Conservation (phyloP, 2,888 invertebrate genomes). For the Tromatobia lineatoria region DNA sequence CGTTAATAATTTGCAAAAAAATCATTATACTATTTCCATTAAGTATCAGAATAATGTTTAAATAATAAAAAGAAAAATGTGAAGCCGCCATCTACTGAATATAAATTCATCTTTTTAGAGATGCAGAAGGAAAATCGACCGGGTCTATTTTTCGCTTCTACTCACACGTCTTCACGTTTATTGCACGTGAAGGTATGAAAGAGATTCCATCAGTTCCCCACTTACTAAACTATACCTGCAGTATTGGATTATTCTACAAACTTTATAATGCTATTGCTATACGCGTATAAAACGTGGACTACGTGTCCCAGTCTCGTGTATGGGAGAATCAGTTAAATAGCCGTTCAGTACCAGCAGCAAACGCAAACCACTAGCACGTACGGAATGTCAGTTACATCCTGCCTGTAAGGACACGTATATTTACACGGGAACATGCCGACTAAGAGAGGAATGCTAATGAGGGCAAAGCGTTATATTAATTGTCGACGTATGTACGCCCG, state of each 20-base stretch:
- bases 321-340: conserved; percentile 69
- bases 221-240: conserved; percentile 9
- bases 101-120: too few relatives aligned
- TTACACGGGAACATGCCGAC: conserved; percentile 74
- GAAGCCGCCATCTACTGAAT: too few relatives aligned
- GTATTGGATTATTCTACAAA: conserved; percentile 16
- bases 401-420: conserved; percentile 74
- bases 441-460: conserved; percentile 77
- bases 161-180: background rate
- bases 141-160: background rate
- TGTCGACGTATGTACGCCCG: conserved; percentile 52
- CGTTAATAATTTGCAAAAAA: too few relatives aligned
- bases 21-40: too few relatives aligned
- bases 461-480: conserved; percentile 74
- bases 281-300: background rate
- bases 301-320: background rate
- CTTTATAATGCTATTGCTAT: background rate
- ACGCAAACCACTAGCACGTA: conserved; percentile 48
- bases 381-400: conserved; percentile 80
- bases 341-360: conserved; percentile 30
- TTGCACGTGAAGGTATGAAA: conserved; percentile 30
- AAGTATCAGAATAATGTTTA: too few relatives aligned
- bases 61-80: too few relatives aligned
- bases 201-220: background rate
- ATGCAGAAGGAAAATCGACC: too few relatives aligned